Base-by-base conservation (phyloP, 2,113 vertebrate genomes). In the Galemys pyrenaicus region DNA sequence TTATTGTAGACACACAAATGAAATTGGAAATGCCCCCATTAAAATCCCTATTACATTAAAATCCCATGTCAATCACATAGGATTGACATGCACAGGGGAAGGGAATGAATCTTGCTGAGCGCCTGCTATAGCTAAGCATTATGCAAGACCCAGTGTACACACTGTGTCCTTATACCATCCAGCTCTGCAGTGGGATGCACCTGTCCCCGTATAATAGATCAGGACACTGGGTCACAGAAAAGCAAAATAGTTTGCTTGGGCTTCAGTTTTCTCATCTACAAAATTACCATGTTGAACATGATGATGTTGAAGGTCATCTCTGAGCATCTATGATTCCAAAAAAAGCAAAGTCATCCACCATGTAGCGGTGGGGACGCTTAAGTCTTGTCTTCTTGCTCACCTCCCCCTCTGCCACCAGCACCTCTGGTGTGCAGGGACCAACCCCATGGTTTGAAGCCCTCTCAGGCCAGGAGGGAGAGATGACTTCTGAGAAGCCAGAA, bases 281-380 rank as follows among this genome's bases (percentile, higher is more conserved):
- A 65, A 95, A 78, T 1, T 64, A 20, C 4, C 79, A 54, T 39
- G 65, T 65, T 83, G 67, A 62, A 77, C 19, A 54, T 64, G 32
- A 71, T 30, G 9, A 90, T 60, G 58, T 49, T 54, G 78, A 71
- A 79, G n/a, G 12, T 39, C 46, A 46, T 60, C 35, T 75, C 60
- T 79, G 68, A 58, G 73, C 87, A 78, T 12, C 84, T 80, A 26
- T 46, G 22, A 67, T 86, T 89, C 32, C 39, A 70, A 74, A 64
- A 78, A 77, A 94, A 81, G 20, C 54, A 54, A 73, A 15, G 22
- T 22, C 41, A 0, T 62, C n/a, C 2, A 12, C 44, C 64, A 13
- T 0, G 0, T n/a, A 24, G 12, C 2, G 9, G 12, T 37, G 11
- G 24, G 58, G 39, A 26, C 20, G 41, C 22, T 26, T 30, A n/a